Evolutionary conservation across 2,888 invertebrate species (phyloP).

Genomic region (Eucera pruinosa): DNA sequence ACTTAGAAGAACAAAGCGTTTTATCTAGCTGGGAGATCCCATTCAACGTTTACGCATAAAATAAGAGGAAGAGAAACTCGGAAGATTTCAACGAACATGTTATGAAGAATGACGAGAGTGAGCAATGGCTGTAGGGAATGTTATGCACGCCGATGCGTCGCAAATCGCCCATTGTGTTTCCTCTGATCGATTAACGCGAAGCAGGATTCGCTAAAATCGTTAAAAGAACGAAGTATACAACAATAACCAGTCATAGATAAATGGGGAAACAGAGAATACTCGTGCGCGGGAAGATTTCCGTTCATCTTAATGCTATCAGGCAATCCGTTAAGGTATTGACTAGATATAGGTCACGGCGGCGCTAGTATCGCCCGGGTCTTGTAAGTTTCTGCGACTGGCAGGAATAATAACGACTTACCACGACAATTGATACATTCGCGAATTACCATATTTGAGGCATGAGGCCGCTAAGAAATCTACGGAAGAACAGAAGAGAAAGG

Average conservation of each 20-base stretch:
- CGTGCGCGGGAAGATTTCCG: slow-evolving; percentile 50
- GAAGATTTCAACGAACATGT: neutral
- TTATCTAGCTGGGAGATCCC: neutral
- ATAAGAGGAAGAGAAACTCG: neutral
- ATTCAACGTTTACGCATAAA: neutral
- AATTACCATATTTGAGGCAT: too few species aligned
- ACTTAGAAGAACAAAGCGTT: slow-evolving; percentile 13
- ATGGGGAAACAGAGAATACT: slow-evolving; percentile 34
- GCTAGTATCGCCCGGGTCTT: too few species aligned
- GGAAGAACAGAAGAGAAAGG: too few species aligned
- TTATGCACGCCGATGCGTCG: slow-evolving; percentile 23
- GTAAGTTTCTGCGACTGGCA: too few species aligned
- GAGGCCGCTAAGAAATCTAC: too few species aligned
- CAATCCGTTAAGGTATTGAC: too few species aligned
- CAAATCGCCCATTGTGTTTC: slow-evolving; percentile 42
- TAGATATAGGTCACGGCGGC: too few species aligned
- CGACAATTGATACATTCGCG: too few species aligned
- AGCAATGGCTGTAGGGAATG: slow-evolving; percentile 22
- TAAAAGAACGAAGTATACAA: slow-evolving; percentile 46
- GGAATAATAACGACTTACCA: too few species aligned
- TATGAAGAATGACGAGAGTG: slow-evolving; percentile 17
- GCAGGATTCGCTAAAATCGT: slow-evolving; percentile 44
- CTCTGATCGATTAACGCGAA: slow-evolving; percentile 43
- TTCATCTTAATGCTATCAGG: too few species aligned
- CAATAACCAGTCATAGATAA: slow-evolving; percentile 37